A percentile compares a stretch with the other conserved stretches of the same genome.
These are phyloP conservation scores for Cerastoderma edule DNA, from an alignment of 2,888 invertebrate genomes.

Conservation along the genomic window DNA sequence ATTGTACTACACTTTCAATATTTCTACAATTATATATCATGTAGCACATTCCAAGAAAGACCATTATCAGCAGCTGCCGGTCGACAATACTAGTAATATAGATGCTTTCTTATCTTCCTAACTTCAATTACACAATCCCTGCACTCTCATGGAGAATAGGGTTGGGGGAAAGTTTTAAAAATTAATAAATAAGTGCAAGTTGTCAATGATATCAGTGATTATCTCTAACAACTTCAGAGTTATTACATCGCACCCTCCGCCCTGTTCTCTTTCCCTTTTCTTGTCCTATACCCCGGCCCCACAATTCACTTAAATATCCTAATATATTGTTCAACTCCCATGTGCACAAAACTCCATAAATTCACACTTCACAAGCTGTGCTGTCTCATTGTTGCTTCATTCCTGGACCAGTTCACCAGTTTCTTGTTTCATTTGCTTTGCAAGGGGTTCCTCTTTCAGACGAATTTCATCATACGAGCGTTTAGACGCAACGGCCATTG, in stretches of 20 bases:
- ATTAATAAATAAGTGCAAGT: too few relatives aligned
- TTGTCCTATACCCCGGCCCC: neutral
- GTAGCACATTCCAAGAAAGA: constrained; percentile 20
- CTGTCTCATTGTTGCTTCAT: neutral
- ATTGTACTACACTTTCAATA: too few relatives aligned
- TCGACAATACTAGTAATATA: constrained; percentile 10
- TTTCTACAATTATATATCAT: neutral
- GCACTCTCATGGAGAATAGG: too few relatives aligned
- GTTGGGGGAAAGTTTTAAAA: too few relatives aligned
- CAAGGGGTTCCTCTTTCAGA: constrained; percentile 48
- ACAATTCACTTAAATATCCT: constrained; percentile 15
- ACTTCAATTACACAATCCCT: too few relatives aligned
- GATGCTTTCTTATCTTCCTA: neutral
- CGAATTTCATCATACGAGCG: constrained; percentile 58
- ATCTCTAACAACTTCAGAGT: too few relatives aligned
- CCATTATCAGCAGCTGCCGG: constrained; percentile 12
- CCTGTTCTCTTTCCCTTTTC: too few relatives aligned
- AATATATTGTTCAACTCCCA: constrained; percentile 14
- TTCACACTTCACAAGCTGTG: constrained; percentile 27
- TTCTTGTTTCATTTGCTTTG: constrained; percentile 66
- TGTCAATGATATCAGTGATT: too few relatives aligned
- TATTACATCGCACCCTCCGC: too few relatives aligned
- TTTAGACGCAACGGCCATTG: constrained; percentile 62
- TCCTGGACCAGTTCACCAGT: constrained; percentile 34
- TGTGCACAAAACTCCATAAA: constrained; percentile 1